phyloP scores from a whole-genome alignment of 2,888 invertebrate genomes.

The Nemotelus nigrinus region DNA sequence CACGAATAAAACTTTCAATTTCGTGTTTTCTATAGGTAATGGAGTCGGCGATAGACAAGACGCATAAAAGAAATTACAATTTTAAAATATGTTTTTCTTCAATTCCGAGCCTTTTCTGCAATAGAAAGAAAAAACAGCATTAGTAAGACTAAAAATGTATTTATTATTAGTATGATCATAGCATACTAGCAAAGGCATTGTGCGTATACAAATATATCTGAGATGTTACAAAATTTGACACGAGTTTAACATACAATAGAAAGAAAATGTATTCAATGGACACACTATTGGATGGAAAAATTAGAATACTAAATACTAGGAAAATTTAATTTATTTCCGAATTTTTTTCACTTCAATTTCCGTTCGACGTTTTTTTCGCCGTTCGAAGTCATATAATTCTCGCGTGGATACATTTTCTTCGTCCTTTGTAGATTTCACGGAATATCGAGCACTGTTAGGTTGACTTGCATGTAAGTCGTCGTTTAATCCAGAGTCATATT shows the following conservation, averaged over 20 bases:
- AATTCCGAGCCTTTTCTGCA: constrained; percentile 36
- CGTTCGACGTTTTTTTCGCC: constrained; percentile 56
- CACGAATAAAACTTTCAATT: too few relatives aligned
- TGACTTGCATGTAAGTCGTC: not conserved
- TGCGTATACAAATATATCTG: too few relatives aligned
- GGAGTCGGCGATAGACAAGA: not conserved
- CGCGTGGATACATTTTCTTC: constrained; percentile 43
- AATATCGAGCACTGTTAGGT: constrained; percentile 7
- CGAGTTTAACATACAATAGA: too few relatives aligned
- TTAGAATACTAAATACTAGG: not conserved
- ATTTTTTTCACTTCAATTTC: constrained; percentile 58
- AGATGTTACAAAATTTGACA: too few relatives aligned
- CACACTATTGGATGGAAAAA: too few relatives aligned
- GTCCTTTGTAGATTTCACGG: constrained; percentile 29
- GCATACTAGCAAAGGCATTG: not conserved
- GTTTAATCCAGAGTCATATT: constrained; percentile 28
- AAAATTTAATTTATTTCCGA: constrained; percentile 51
- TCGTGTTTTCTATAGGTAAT: too few relatives aligned
- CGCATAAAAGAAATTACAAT: not conserved
- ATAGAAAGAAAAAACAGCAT: constrained; percentile 25
- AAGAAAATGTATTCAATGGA: too few relatives aligned
- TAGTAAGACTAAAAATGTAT: not conserved
- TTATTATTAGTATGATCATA: not conserved
- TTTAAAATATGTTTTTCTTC: constrained; percentile 31
- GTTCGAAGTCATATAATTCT: constrained; percentile 47